Evolutionary conservation across 92 coral and sea anemone genomes (phyloP).

Genomic region (Actinernus sp.): DNA sequence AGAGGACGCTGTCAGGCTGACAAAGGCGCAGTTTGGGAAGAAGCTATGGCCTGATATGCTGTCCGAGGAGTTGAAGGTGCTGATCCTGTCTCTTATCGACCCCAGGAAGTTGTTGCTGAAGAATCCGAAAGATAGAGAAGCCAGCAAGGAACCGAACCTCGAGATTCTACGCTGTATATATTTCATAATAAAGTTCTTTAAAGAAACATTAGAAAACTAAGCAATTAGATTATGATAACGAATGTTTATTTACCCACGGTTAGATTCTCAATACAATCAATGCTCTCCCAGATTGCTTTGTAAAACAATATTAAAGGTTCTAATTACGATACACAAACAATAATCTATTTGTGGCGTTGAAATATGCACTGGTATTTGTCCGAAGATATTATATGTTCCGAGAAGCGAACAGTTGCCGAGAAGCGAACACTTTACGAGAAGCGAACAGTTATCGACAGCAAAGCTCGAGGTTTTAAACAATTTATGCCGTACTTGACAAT

Average conservation of each 20-base stretch:
- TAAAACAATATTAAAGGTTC: neutral
- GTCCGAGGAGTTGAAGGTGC: constrained; percentile 61
- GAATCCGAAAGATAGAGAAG: constrained; percentile 72
- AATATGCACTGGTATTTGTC: no score
- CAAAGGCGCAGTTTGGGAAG: constrained; percentile 89
- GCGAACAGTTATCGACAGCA: no score
- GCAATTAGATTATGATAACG: neutral
- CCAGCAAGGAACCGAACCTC: constrained; percentile 65
- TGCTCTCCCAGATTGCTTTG: no score
- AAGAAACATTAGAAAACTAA: constrained; percentile 30
- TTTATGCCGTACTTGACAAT: no score
- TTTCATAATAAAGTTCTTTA: constrained; percentile 76
- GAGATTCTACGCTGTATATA: constrained; percentile 87
- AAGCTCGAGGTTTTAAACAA: no score
- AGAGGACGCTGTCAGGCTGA: constrained; percentile 87
- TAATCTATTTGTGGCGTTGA: no score
- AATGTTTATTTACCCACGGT: neutral
- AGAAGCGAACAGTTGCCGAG: no score
- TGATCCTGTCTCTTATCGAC: constrained; percentile 65
- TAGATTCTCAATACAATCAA: no score
- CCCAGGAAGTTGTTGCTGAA: constrained; percentile 65
- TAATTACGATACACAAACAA: no score
- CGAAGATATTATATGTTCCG: no score
- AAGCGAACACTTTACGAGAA: no score
- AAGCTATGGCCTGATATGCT: constrained; percentile 91